Percentiles rank a stretch among this genome's conserved stretches.
Conservation (phyloP, 2,113 vertebrate species). For the Oreocharis arfaki region DNA sequence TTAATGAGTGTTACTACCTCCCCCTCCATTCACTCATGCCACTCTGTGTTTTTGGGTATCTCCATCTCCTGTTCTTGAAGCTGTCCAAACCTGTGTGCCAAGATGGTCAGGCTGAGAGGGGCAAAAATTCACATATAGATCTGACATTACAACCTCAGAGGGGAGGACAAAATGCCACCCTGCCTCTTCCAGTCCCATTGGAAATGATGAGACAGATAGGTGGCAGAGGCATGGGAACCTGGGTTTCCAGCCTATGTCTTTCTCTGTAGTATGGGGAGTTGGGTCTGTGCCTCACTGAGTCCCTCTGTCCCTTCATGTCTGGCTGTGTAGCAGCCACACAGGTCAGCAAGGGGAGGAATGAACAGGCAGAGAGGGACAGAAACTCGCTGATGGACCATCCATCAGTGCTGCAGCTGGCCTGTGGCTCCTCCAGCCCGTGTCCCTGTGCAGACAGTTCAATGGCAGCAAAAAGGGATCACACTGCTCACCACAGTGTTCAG, state of each 20-base stretch:
- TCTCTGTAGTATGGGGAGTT: neutral
- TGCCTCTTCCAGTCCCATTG: rapidly evolving
- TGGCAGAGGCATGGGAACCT: neutral
- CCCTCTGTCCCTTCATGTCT: neutral
- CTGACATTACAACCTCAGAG: neutral
- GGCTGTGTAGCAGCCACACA: rapidly evolving
- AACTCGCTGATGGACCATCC: rapidly evolving
- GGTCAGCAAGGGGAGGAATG: neutral
- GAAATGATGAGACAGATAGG: neutral
- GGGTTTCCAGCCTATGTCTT: neutral
- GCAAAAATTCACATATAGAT: neutral
- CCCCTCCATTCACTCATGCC: neutral
- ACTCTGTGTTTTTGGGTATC: neutral
- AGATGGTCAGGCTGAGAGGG: neutral
- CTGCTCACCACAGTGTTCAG: neutral
- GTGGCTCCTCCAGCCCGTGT: rapidly evolving
- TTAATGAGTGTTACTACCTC: neutral
- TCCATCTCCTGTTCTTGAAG: neutral
- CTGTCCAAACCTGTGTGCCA: neutral
- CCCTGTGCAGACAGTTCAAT: neutral
- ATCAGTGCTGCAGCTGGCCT: rapidly evolving
- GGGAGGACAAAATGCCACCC: neutral
- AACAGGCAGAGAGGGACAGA: neutral
- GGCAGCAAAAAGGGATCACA: neutral
- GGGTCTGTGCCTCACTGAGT: neutral